Evolutionary conservation across 2,797 vertebrate species (phyloP), one percentile per base, ranked within the genome.

Genomic region (Vipera latastei): DNA sequence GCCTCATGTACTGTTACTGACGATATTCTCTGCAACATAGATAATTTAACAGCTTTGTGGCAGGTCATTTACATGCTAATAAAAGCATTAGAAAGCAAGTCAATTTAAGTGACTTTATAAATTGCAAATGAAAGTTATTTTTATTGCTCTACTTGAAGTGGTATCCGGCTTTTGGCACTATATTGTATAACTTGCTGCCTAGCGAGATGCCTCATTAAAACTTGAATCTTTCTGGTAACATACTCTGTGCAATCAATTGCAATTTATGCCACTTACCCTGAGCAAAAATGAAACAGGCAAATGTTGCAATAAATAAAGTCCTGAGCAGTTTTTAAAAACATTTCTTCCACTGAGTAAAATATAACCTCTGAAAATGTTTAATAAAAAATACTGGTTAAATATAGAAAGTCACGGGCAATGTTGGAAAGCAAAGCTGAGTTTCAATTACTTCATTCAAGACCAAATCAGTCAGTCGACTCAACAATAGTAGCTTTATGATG

Each of bases 11-110:
- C 88, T 91, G 60, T 91, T 89, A 88, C 28, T 91, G 32, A 92
- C 91, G 92, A 22, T 93, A 91, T 93, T 94, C 94, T 94, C 89
- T 93, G 94, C 94, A 65, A 86, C 53, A 92, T 94, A 95, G 94
- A 94, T 96, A 95, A 96, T 94, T 92, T 91, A 96, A 94, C 95
- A 96, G 95, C 94, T 96, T 93, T 95, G 93, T 92, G 96, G 96
- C 92, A 96, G 94, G 93, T 95, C 93, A 97, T 97, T 95, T 96
- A 96, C 95, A 96, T 95, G 94, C 94, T 96, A 96, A 97, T 96
- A 94, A 94, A 96, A 95, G 94, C 32, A 65, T 93, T 95, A 91
- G 92, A 94, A 92, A 88, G 92, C 94, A 96, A 95, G 87, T 94
- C 92, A 96, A 96, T 96, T 97, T 94, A 96, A 95, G 60, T 92